Evolutionary conservation across 2,797 vertebrate species (phyloP), one percentile per base, ranked within the genome.

Genomic region (Phalanger gymnotis): DNA sequence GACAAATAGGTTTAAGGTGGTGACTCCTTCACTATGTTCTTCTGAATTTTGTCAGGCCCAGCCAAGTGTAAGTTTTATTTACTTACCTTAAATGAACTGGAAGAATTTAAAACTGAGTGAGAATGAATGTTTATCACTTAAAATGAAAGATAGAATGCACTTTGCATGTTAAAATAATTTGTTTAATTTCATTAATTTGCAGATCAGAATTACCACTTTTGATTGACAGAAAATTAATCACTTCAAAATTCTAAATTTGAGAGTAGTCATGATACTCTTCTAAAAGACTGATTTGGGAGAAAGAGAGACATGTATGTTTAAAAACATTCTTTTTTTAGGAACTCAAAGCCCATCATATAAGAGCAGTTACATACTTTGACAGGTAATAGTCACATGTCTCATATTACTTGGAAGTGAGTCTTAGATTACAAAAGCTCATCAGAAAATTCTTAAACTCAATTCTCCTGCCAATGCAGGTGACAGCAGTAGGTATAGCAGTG

Each of bases 31-130:
- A 94, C 53, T 90, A 30, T 30, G 0, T 93, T 13, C 73, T 95
- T 95, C 92, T 96, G 94, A 56, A 91, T 98, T 90, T 96, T 97
- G 91, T 96, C 92, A 96, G 93, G 53, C 95, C 95, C 55, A 95
- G 97, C 96, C 95, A 96, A 96, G 47, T 95, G 73, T 11, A 10
- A 95, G 56, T 95, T 98, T 94, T 58, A 96, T 97, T 95, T 92
- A 92, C 0, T 94, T 96, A 25, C 2, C 28, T 34, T 93, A 56
- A 47, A 51, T 90, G 5, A 95, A 66, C 95, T 89, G 81, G 53
- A 96, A 96, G 92, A 97, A 0, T 94, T 95, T 89, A 93, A 95
- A 47, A 61, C 95, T 66, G 96, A 96, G 96, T 96, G 51, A 91
- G 97, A 55, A 66, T 92, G 53, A 98, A 34, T 94, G 47, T 95